Base-by-base conservation (phyloP, 2,797 vertebrate genomes). In the Spondyliosoma cantharus region DNA sequence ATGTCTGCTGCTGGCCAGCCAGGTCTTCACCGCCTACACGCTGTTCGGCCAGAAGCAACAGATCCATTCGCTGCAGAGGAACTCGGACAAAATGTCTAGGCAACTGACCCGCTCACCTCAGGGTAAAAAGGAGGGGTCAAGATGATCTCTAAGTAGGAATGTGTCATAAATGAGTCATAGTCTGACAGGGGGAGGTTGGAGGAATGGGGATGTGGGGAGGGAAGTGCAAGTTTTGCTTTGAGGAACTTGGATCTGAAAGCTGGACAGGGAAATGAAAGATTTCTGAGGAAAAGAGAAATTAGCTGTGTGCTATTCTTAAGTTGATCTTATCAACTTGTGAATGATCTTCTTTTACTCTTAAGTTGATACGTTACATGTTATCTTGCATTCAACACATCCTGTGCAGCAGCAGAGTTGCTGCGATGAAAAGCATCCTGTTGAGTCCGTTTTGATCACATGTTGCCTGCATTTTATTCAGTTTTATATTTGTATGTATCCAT, bases 1-100 rank as follows among this genome's bases (percentile, higher is more conserved):
- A 5, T 96, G 96, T 53, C 91, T 98, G 83, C 96, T 99, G 49
- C 82, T 99, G 29, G 96, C 91, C 0, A 96, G 97, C 75, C 97
- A 98, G 93, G 97, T 95, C 0, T 95, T 97, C 86, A 96, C 96
- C 0, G 57, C 95, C 75, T 97, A 96, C 95, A 95, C 96, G 66
- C 84, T 98, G 63, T 93, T 96, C 58, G 90, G 92, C 86, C 98
- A 98, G 86, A 95, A 90, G 1, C 83, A 91, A 80, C 95, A 96
- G 89, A 96, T 99, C 87, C 86, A 87, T 59, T 83, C 90, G 1
- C 94, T 99, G 79, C 93, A 95, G 56, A 89, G 81, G 71, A 94
- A 88, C 53, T 89, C 95, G 0, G 94, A 95, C 58, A 93, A 45
- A 8, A 80, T 98, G 86, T 64, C 78, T 67, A 90, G 50, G 19